phyloP scores from a whole-genome alignment of 2,888 invertebrate species.

The Miltochrista miniata region DNA sequence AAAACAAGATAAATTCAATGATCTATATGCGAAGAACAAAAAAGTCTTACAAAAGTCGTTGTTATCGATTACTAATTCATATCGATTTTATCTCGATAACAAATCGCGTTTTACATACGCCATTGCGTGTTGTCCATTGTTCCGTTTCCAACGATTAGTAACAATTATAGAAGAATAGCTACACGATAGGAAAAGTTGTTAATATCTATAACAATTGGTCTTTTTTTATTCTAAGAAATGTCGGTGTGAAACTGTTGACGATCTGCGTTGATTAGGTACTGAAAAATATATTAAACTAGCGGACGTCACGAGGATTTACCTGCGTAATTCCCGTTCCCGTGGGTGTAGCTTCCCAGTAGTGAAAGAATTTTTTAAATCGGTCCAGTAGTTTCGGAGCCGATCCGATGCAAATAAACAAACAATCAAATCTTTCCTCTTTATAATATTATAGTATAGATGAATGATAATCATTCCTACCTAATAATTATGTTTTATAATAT shows the following conservation, averaged over 20 bases:
- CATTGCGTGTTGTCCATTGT: constrained; percentile 45
- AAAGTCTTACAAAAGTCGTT: constrained; percentile 28
- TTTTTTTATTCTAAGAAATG: constrained; percentile 32
- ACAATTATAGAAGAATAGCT: constrained; percentile 65
- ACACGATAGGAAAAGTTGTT: constrained; percentile 45
- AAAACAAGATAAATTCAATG: constrained; percentile 10
- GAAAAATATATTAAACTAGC: too few relatives aligned
- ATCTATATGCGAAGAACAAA: constrained; percentile 24
- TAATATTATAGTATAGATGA: too few relatives aligned
- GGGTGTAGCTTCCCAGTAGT: too few relatives aligned
- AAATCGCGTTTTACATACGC: constrained; percentile 52
- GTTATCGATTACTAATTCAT: constrained; percentile 17
- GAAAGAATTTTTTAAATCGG: too few relatives aligned
- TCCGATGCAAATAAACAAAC: too few relatives aligned
- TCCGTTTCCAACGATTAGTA: constrained; percentile 67
- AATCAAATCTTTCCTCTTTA: too few relatives aligned
- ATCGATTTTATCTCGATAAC: constrained; percentile 41
- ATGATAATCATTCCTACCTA: too few relatives aligned
- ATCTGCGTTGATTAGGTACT: not conserved
- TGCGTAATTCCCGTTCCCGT: too few relatives aligned
- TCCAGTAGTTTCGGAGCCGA: too few relatives aligned
- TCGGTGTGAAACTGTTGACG: constrained; percentile 4
- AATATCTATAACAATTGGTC: constrained; percentile 45
- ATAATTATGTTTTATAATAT: too few relatives aligned
- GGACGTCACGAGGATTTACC: too few relatives aligned